Percentiles rank a stretch among this genome's conserved stretches.
These are phyloP conservation scores for Drosophila yooni DNA, from an alignment of 2,888 invertebrate species.

Conservation along the genomic window DNA sequence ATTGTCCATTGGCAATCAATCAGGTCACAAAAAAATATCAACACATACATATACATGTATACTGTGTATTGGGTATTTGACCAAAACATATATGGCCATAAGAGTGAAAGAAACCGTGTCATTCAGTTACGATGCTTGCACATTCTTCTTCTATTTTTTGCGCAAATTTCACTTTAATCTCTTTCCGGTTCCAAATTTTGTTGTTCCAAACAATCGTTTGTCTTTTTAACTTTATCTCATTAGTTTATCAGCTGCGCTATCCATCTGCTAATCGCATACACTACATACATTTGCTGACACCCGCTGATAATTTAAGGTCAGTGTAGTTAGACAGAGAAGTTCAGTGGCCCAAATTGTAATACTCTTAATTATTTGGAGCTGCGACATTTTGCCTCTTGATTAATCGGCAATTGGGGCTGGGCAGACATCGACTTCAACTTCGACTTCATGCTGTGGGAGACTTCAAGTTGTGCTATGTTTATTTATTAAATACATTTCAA, in stretches of 20 bases:
- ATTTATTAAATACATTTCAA: slow-evolving; percentile 30
- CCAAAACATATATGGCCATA: slow-evolving; percentile 5
- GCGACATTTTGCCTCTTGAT: slow-evolving; percentile 19
- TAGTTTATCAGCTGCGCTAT: slow-evolving; percentile 27
- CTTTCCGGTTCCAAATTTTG: slow-evolving; percentile 8
- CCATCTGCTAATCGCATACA: slow-evolving; percentile 40
- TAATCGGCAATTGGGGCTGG: slow-evolving; percentile 17
- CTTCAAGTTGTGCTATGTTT: slow-evolving; percentile 28
- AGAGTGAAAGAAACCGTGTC: slow-evolving; percentile 15
- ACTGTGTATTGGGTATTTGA: not conserved
- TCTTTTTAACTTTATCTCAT: slow-evolving; percentile 6
- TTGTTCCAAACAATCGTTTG: slow-evolving; percentile 16
- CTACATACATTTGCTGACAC: slow-evolving; percentile 42
- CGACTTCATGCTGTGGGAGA: slow-evolving; percentile 9
- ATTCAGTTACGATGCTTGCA: slow-evolving; percentile 30
- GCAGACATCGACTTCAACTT: not conserved
- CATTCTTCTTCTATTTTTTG: slow-evolving; percentile 14
- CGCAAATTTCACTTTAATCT: slow-evolving; percentile 43
- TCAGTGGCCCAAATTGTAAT: slow-evolving; percentile 19
- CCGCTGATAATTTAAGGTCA: slow-evolving; percentile 42
- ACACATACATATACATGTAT: slow-evolving; percentile 25
- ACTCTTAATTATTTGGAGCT: slow-evolving; percentile 17
- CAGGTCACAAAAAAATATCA: slow-evolving; percentile 38
- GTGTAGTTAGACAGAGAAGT: slow-evolving; percentile 19
- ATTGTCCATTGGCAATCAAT: slow-evolving; percentile 53